Evolutionary conservation across 2,113 vertebrate genomes (phyloP).

Genomic region (Cichladusa arquata): DNA sequence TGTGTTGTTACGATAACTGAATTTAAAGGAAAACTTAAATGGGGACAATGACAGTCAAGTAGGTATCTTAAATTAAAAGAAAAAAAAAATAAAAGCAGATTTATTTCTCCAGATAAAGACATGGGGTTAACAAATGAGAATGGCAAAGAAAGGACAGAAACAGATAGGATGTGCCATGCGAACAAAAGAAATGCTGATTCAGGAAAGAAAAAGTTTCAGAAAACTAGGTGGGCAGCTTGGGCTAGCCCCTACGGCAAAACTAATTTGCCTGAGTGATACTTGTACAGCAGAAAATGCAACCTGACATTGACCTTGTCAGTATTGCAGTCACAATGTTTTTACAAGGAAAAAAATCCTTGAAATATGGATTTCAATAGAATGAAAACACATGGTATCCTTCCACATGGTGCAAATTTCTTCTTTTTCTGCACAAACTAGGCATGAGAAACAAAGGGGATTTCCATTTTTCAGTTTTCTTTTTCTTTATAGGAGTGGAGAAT

Average conservation of each 20-base stretch:
- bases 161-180: background rate
- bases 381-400: background rate
- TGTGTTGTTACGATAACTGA: background rate
- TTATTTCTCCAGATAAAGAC: background rate
- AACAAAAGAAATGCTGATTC: slow-evolving; percentile 41
- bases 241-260: background rate
- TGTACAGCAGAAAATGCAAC: slow-evolving; percentile 59
- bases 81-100: background rate
- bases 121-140: background rate
- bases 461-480: background rate
- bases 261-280: slow-evolving; percentile 61
- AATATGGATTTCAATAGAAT: slow-evolving; percentile 23
- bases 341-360: slow-evolving; percentile 8
- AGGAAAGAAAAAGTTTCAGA: slow-evolving; percentile 12
- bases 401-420: background rate
- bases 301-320: slow-evolving; percentile 57
- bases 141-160: background rate
- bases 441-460: background rate
- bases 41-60: background rate
- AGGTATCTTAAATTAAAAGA: background rate
- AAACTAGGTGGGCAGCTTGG: slow-evolving; percentile 7
- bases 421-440: background rate
- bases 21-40: background rate
- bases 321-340: slow-evolving; percentile 3
- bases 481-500: background rate